Evolutionary conservation across 2,113 vertebrate genomes (phyloP), one percentile per base, ranked within the genome.

Genomic region (Notothenia coriiceps): DNA sequence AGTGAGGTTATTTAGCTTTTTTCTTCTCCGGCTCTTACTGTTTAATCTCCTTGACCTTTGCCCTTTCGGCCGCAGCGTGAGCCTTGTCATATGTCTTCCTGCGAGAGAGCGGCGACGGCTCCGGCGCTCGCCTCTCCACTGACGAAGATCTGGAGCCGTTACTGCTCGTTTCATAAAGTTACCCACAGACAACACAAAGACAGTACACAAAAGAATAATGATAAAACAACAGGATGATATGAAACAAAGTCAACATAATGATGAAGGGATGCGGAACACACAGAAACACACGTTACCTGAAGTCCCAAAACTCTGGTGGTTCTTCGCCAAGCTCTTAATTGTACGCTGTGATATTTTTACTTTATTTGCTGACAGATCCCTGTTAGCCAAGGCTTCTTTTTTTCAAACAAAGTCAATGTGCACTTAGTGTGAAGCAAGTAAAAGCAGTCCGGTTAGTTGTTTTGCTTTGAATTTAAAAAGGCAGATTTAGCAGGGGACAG

Each of bases 31-130:
- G 79, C 81, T 89, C 98, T 98, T 97, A 99, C 98, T 96, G 96
- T 95, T 97, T 98, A 40, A 96, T 96, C 82, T 99, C 97, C 95
- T 97, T 98, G 88, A 94, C 75, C 93, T 97, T 98, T 91, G 95
- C 80, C 91, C 96, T 98, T 77, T 98, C 96, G 57, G 90, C 59
- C 70, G 93, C 87, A 78, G 94, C 89, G 59, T 94, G 91, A 33
- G 89, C 90, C 92, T 96, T 99, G 85, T 99, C 97, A 94, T 96
- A 97, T 33, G 92, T 80, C 96, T 97, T 99, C 93, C 97, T 97
- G 93, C 96, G 96, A 69, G 95, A 87, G 86, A 96, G 92, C 76
- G 98, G 98, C 8, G 98, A 99, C 29, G 97, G 95, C 87, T 99
- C 98, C 46, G 96, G 95, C 1, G 94, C 77, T 93, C 95, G 96